Evolutionary conservation across 2,888 invertebrate species (phyloP).

Genomic region (Deroplatys truncata): DNA sequence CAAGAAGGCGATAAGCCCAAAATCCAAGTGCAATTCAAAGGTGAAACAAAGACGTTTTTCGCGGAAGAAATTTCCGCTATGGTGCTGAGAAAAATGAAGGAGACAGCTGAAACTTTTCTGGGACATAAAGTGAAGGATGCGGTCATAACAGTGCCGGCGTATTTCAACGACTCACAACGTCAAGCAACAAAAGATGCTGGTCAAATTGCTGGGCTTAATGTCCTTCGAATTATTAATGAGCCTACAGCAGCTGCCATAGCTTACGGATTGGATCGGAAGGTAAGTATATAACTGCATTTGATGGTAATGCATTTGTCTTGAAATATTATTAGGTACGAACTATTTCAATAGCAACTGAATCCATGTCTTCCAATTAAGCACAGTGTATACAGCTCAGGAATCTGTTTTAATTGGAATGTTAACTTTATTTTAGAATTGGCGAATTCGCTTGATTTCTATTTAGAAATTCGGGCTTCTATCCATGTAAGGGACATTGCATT

Average conservation of each 20-base stretch:
- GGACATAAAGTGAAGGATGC: constrained; percentile 47
- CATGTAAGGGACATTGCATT: no score
- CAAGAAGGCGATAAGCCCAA: constrained; percentile 47
- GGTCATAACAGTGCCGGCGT: constrained; percentile 58
- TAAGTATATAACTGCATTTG: neutral
- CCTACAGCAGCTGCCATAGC: constrained; percentile 51
- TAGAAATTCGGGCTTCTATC: no score
- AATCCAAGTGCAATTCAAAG: constrained; percentile 44
- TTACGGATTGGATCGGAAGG: constrained; percentile 49
- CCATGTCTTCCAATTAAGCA: no score
- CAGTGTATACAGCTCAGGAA: no score
- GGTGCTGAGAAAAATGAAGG: constrained; percentile 59
- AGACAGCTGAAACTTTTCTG: constrained; percentile 48
- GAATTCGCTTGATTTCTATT: no score
- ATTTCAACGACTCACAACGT: constrained; percentile 63
- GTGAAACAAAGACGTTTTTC: constrained; percentile 45
- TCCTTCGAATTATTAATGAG: constrained; percentile 57
- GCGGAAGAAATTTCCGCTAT: constrained; percentile 55
- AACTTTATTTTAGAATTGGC: no score
- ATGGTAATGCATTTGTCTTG: no score
- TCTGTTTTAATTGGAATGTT: no score
- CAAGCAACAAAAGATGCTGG: constrained; percentile 68
- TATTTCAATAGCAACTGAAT: no score
- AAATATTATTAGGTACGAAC: no score
- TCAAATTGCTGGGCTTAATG: constrained; percentile 57